Evolutionary conservation across 30 jellyfish, hydroid and myxozoan species (phyloP), one percentile per base, ranked within the genome.

Genomic region (Morbakka virulenta): DNA sequence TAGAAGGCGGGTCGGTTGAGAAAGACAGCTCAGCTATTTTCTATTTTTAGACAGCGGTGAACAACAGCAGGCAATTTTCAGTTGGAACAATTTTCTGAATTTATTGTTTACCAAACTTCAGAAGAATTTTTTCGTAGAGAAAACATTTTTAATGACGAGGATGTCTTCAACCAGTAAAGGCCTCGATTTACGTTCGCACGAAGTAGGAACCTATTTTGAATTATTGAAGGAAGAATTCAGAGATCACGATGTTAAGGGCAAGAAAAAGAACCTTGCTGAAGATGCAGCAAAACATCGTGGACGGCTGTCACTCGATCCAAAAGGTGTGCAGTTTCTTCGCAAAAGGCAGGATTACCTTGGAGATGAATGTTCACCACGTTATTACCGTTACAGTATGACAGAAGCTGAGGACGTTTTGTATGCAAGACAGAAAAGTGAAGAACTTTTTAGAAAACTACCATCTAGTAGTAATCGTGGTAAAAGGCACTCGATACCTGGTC

Each of bases 341-440:
- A 72, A 47, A 65, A 71, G 86, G 6, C 72, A 67, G 50, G 94
- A 82, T 2, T 31, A 52, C 28, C 49, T 82, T 72, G 72, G 94
- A 26, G 72, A 82, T 64, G 94, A 82, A 26, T 67, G 71, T 63
- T 82, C 94, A 14, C 94, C 71, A 33, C 71, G 62, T 67, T 82
- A 82, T 63, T 83, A 82, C 76, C 81, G 94, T 24, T 83, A 82
- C 32, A 82, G 94, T 48, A 82, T 82, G 94, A 74, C 64, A 2
- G 94, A 82, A 6, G 82, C 57, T 41, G 57, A 41, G 57, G 57
- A 41, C 17, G 57, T 41, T 6, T 41, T 41, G 17, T 17, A 6
- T 41, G 57, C 57, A 9, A 41, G 57, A 41, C 57, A 41, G 57
- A 41, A 41, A 41, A 41, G 57, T 17, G 57, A 41, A 17, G 57